Base-by-base conservation (phyloP, 2,888 invertebrate genomes). In the Gortyna flavago region DNA sequence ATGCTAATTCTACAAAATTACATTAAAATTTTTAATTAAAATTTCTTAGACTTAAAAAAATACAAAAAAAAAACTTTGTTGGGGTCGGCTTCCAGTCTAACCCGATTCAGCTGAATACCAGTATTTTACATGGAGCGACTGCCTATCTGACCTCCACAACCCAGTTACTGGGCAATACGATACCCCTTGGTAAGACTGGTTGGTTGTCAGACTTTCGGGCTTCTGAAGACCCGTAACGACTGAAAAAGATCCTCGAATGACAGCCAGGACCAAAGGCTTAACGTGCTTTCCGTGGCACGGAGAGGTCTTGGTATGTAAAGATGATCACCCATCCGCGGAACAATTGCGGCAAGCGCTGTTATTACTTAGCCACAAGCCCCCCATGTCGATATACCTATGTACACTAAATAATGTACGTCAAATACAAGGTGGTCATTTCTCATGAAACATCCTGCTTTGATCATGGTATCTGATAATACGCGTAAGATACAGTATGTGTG, bases 391-490 rank as follows among this genome's bases (percentile, higher is more conserved):
- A 54, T 16, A 35, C 1, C 29, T 41, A 41, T 29, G 18, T 48
- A 21, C 21, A 29, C 38, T 29, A 61, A 51, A 57, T 75, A 35
- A 66, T 41, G 7, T 11, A 25, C 6, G 35, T 44, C 29, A 74
- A 67, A 67, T 65, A 61, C 13, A 77, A 66, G 38, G 29, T 25
- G 16, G 35, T 69, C 29, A 48, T 75, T 85, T 80, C 65, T 61
- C 51, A 66, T 66, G 65, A 21, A 48, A 72, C 21, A 72, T 6
- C 64, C 54, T 67, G 54, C 85, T 80, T 75, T 82, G 85, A 54
- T 32, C 75, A 51, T 29, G 38, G 41, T 68, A 68, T 44, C 59
- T 54, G 48, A 74, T 84, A 74, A 74, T 64, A 71, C 32, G 6
- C 38, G 32, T 21, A 51, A 57, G 7, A 48, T 72, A 32, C 35